These are phyloP conservation scores for Drosophila prostipennis DNA, from an alignment of 2,888 invertebrate genomes.

Conservation along the genomic window DNA sequence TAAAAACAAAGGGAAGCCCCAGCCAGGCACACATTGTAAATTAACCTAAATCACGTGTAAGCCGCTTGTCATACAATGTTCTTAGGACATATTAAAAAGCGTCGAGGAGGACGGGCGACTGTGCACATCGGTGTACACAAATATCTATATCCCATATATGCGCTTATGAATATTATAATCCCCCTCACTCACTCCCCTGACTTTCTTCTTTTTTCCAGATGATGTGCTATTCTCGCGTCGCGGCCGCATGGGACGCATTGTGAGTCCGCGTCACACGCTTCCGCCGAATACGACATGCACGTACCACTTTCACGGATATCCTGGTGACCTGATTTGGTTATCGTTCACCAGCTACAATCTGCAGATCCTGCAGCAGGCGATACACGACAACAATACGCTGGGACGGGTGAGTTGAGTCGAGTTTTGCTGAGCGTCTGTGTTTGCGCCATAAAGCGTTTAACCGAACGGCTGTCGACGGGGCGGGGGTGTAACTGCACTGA, in stretches of 20 bases:
- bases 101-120: slow-evolving; percentile 21
- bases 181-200: slow-evolving; percentile 4
- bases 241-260: slow-evolving; percentile 89
- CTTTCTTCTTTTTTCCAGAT: slow-evolving; percentile 76
- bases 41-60: slow-evolving; percentile 77
- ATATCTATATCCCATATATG: slow-evolving; percentile 28
- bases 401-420: slow-evolving; percentile 83
- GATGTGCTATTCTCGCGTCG: slow-evolving; percentile 85
- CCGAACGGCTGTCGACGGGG: slow-evolving; percentile 5
- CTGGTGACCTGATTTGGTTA: slow-evolving; percentile 93
- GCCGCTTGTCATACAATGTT: slow-evolving; percentile 74
- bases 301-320: slow-evolving; percentile 92
- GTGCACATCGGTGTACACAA: slow-evolving; percentile 8
- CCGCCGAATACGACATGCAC: slow-evolving; percentile 94
- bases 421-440: slow-evolving; percentile 6
- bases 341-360: slow-evolving; percentile 94
- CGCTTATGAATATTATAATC: slow-evolving; percentile 38
- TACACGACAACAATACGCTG: slow-evolving; percentile 85
- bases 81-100: slow-evolving; percentile 72
- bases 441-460: slow-evolving; percentile 39
- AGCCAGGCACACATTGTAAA: slow-evolving; percentile 58
- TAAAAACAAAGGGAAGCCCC: slow-evolving; percentile 6
- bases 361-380: slow-evolving; percentile 88
- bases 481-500: slow-evolving; percentile 9
- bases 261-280: slow-evolving; percentile 92